Percentiles rank a stretch among this genome's conserved stretches.
Evolutionary conservation across 2,888 invertebrate genomes (phyloP).

Genomic region (Dryadula phaetusa): DNA sequence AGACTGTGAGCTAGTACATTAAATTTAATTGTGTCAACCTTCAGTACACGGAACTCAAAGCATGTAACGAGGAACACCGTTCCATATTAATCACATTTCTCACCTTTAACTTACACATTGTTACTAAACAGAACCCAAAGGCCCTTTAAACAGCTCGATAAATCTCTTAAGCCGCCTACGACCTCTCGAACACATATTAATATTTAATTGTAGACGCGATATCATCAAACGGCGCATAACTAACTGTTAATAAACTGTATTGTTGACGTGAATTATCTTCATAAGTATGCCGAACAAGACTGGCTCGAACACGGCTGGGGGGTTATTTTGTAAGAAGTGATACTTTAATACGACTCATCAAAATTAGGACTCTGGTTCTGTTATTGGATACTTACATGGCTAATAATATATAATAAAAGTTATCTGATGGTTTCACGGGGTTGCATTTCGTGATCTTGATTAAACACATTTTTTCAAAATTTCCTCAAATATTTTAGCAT

Average conservation of each 20-base stretch:
- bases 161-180: slow-evolving; percentile 68
- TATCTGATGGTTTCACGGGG: background rate
- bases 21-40: slow-evolving; percentile 3
- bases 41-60: slow-evolving; percentile 31
- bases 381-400: background rate
- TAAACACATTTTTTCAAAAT: background rate
- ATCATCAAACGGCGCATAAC: slow-evolving; percentile 76
- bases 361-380: background rate
- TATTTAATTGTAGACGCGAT: slow-evolving; percentile 82
- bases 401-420: background rate
- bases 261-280: slow-evolving; percentile 82
- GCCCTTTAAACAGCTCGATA: slow-evolving; percentile 58
- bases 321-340: slow-evolving; percentile 54
- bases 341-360: slow-evolving; percentile 12
- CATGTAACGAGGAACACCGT: slow-evolving; percentile 28
- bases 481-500: no score
- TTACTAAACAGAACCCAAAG: slow-evolving; percentile 57
- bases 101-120: slow-evolving; percentile 62
- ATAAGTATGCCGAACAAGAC: slow-evolving; percentile 69
- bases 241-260: slow-evolving; percentile 82
- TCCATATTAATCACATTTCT: slow-evolving; percentile 55
- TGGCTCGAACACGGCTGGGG: slow-evolving; percentile 50
- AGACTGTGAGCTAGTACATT: background rate
- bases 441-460: background rate
- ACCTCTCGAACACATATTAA: slow-evolving; percentile 75